Base-by-base conservation (phyloP, 2,888 invertebrate species). In the Drosophila sordidapex region DNA sequence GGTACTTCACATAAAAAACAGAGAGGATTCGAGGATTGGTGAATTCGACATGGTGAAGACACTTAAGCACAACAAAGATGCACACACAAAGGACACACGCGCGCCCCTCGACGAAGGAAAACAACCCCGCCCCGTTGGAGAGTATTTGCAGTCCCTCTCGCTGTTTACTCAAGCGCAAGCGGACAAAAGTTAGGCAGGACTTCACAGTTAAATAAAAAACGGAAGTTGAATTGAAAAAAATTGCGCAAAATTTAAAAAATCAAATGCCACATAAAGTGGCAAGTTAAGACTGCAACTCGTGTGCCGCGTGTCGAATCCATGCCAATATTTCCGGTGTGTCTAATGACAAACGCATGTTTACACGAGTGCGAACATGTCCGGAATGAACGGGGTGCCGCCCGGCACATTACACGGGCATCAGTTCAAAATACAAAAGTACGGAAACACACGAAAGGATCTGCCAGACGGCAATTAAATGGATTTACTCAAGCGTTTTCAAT, bases 301-400 rank as follows among this genome's bases (percentile, higher is more conserved):
- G 82, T 76, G 86, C 81, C 88, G 83, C 78, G 87, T 86, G 89
- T 72, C 86, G 86, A 88, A 89, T 89, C 33, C 83, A 56, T 73
- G 78, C 76, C 87, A 89, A 86, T 86, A 89, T 88, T 90, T 87
- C 87, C 87, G 87, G 79, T 90, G 84, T 88, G 90, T 82, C 87
- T 88, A 88, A 88, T 88, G 90, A 87, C 87, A 90, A 89, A 84
- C 90, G 87, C 90, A 90, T 88, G 87, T 90, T 89, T 86, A 88
- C 87, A 88, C 76, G 87, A 88, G 90, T 88, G 87, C 82, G 76
- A 88, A 88, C 90, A 90, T 70, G 78, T 87, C 89, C 87, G 82
- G 67, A 57, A 33, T 76, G 81, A 89, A 89, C 74, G 73, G 81
- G 87, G 79, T 81, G 65, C 79, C 58, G 68, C 70, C 79, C 79